Conservation (phyloP, 2,113 vertebrate genomes). For the Hyaena hyaena region DNA sequence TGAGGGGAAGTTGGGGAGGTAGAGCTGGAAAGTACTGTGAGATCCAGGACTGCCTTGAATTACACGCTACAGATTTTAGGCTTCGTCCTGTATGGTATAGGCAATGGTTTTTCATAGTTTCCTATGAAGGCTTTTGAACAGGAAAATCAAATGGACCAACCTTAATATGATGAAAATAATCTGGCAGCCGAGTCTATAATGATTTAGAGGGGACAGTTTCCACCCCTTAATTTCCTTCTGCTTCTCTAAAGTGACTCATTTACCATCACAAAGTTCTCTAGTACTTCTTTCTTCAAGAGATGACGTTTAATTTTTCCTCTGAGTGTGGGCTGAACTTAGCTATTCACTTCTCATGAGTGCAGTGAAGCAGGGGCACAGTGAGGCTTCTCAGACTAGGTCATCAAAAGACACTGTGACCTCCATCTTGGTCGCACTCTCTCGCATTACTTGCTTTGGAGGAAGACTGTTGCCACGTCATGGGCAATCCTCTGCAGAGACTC, state of each 20-base stretch:
- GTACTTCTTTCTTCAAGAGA: background rate
- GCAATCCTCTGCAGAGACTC: background rate
- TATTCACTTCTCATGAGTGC: background rate
- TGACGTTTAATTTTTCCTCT: background rate
- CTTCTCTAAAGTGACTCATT: background rate
- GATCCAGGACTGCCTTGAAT: background rate
- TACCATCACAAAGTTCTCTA: background rate
- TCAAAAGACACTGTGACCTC: background rate
- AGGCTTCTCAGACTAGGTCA: too few relatives aligned
- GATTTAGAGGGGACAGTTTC: background rate
- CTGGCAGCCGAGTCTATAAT: background rate
- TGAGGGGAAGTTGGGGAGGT: background rate
- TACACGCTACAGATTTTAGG: too few relatives aligned
- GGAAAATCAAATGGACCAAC: background rate
- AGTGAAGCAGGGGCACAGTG: background rate
- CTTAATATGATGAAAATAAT: background rate
- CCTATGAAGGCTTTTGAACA: background rate
- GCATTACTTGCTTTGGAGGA: background rate
- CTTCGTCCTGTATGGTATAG: rapidly evolving
- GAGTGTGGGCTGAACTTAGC: background rate
- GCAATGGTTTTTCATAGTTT: too few relatives aligned
- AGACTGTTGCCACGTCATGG: background rate
- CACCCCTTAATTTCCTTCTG: background rate
- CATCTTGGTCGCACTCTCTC: background rate
- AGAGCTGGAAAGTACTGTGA: background rate